Conservation (phyloP, 2,797 vertebrate genomes). For the Lacerta bilineata region DNA sequence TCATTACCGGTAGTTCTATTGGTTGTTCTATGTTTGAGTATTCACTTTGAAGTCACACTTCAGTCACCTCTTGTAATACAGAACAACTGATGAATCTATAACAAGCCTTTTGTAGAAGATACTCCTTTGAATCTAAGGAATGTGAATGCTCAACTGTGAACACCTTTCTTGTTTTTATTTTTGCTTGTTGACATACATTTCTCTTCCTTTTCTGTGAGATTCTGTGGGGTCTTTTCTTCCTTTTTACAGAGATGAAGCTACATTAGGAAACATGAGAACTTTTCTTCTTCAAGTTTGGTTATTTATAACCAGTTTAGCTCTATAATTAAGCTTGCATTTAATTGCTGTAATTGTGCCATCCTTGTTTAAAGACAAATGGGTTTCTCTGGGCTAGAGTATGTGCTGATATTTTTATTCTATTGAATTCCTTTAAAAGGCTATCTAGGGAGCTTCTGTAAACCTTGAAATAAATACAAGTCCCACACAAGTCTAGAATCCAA, state of each 20-base stretch:
- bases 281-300: not conserved
- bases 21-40: too few species aligned
- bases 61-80: slow-evolving; percentile 10
- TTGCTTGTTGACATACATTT: not conserved
- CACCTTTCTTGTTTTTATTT: not conserved
- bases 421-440: not conserved
- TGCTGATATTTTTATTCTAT: not conserved
- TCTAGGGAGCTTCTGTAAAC: not conserved
- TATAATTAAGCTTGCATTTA: slow-evolving; percentile 20
- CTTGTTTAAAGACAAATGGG: slow-evolving; percentile 16
- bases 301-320: slow-evolving; percentile 22
- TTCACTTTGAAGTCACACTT: too few species aligned
- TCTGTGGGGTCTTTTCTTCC: not conserved
- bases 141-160: not conserved
- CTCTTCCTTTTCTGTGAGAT: slow-evolving; percentile 10
- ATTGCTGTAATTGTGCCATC: slow-evolving; percentile 14
- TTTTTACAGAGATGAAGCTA: not conserved
- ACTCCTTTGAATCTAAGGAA: not conserved
- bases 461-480: not conserved
- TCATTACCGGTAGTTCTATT: too few species aligned
- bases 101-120: slow-evolving; percentile 5
- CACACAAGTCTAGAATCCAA: not conserved
- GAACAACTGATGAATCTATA: not conserved
- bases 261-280: not conserved
- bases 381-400: not conserved